phyloP scores from a whole-genome alignment of 37 sponge, comb jelly and placozoan genomes.

The Geodia barretti region DNA sequence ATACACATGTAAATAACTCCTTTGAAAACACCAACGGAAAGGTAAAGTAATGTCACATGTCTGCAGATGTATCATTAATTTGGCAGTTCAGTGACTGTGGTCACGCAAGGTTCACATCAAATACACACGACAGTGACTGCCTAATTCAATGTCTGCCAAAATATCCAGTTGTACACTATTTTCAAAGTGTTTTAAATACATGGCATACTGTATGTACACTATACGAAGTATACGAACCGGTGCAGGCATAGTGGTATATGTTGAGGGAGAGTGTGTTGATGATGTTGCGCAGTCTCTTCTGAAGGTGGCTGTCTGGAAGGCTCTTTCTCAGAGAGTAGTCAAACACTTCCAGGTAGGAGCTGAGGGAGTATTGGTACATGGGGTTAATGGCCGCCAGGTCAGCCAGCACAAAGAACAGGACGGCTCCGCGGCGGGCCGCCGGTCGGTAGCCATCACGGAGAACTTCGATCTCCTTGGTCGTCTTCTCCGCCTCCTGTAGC shows the following conservation, averaged over 20 bases:
- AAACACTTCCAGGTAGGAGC: conserved; percentile 93
- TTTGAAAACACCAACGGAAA: too few relatives aligned
- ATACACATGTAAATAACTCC: too few relatives aligned
- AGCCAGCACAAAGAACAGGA: conserved; percentile 97
- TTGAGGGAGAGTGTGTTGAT: conserved; percentile 94
- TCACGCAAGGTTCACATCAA: too few relatives aligned
- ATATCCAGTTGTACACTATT: too few relatives aligned
- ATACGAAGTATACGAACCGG: conserved; percentile 46
- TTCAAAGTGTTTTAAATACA: too few relatives aligned
- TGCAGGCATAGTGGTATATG: conserved; percentile 99
- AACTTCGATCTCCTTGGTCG: conserved; percentile 88
- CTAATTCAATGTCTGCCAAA: too few relatives aligned
- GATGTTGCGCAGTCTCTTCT: conserved; percentile 93
- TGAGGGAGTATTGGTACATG: conserved; percentile 99
- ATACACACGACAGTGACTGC: too few relatives aligned
- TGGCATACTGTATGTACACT: too few relatives aligned
- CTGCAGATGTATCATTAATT: too few relatives aligned
- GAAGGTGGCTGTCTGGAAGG: conserved; percentile 88
- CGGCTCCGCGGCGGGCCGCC: conserved; percentile 95
- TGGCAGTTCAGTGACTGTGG: too few relatives aligned
- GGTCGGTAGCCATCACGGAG: conserved; percentile 94
- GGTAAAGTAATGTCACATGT: too few relatives aligned
- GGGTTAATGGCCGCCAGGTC: conserved; percentile 97
- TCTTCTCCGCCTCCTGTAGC: conserved; percentile 82
- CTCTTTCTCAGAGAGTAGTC: conserved; percentile 87